Conservation (phyloP, 2,888 invertebrate genomes). For the Teleiodes luculella region DNA sequence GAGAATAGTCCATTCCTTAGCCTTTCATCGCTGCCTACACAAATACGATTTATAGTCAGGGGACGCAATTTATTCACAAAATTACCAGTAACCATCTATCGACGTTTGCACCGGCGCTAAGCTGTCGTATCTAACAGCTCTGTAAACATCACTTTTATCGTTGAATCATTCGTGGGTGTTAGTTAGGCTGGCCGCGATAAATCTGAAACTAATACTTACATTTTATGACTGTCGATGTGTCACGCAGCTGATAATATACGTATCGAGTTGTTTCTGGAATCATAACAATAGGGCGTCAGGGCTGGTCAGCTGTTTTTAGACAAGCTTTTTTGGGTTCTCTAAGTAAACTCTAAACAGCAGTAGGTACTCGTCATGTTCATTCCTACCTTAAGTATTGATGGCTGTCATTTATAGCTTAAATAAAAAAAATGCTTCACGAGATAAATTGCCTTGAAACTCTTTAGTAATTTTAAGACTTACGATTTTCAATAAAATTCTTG, state of each 20-base stretch:
- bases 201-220: neutral
- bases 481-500: too few species aligned
- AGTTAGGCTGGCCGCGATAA: neutral
- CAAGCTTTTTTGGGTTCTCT: too few species aligned
- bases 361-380: too few species aligned
- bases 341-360: too few species aligned
- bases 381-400: too few species aligned
- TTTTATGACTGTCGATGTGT: neutral
- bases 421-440: too few species aligned
- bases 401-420: too few species aligned
- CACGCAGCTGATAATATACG: neutral
- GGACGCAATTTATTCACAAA: conserved; percentile 7
- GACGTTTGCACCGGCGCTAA: conserved; percentile 3
- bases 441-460: too few species aligned
- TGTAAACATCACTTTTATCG: conserved; percentile 4
- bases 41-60: conserved; percentile 7
- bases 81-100: neutral
- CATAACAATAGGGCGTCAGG: neutral
- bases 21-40: conserved; percentile 22
- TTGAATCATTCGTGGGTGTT: conserved; percentile 2
- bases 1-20: conserved; percentile 14
- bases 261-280: neutral
- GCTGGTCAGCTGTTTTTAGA: neutral
- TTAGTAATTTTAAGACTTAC: too few species aligned
- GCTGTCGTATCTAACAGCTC: conserved; percentile 9